Evolutionary conservation across 1,140 invertebrate species (phyloP).

Genomic region (Polypedilum pembai): DNA sequence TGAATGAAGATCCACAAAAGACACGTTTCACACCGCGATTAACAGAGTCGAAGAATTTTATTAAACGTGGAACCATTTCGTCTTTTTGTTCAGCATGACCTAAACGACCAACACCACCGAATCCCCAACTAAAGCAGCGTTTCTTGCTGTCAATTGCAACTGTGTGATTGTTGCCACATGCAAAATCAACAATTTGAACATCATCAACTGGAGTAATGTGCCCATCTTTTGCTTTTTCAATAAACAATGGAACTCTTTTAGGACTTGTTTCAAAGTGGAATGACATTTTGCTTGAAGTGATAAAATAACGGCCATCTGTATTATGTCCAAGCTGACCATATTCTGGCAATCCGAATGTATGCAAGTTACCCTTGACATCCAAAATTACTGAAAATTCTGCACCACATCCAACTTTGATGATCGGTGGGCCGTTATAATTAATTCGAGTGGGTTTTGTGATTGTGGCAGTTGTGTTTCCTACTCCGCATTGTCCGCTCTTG

Average conservation of each 20-base stretch:
- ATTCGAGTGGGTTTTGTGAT: conserved; percentile 67
- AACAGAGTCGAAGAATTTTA: conserved; percentile 81
- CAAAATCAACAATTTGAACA: conserved; percentile 81
- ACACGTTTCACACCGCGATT: conserved; percentile 71
- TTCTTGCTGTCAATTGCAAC: conserved; percentile 82
- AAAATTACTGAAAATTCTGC: conserved; percentile 87
- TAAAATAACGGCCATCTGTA: conserved; percentile 88
- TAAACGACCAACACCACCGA: conserved; percentile 85
- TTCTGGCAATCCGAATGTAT: conserved; percentile 87
- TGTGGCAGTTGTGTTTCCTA: conserved; percentile 63
- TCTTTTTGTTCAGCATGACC: conserved; percentile 88
- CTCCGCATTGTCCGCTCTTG: conserved; percentile 82
- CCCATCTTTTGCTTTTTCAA: conserved; percentile 82
- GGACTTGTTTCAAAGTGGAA: conserved; percentile 79
- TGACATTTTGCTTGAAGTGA: conserved; percentile 77
- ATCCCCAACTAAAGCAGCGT: conserved; percentile 87
- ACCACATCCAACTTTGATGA: conserved; percentile 80
- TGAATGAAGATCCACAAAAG: conserved; percentile 79
- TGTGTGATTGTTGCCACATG: conserved; percentile 84
- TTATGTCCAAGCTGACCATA: conserved; percentile 89
- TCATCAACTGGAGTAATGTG: conserved; percentile 75
- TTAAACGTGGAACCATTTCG: conserved; percentile 79
- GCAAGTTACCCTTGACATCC: conserved; percentile 78
- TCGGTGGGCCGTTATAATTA: conserved; percentile 67
- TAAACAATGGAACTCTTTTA: conserved; percentile 74